Conservation (phyloP, 2,888 invertebrate genomes). For the Dicyrtomina minuta region DNA sequence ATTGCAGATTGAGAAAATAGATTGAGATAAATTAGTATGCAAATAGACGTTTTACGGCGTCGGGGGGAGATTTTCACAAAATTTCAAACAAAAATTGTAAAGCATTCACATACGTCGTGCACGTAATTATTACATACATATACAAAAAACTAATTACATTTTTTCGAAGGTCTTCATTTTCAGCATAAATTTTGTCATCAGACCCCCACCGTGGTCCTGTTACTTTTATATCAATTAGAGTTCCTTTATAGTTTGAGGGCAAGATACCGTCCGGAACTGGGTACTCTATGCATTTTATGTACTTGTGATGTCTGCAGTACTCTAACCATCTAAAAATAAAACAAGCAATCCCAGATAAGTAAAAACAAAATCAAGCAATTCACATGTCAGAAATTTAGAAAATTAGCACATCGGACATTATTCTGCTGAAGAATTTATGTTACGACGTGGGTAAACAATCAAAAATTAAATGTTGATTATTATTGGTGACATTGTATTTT, state of each 20-base stretch:
- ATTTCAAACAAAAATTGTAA: no score
- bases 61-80: no score
- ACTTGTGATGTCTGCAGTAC: slow-evolving; percentile 38
- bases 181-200: slow-evolving; percentile 57
- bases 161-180: slow-evolving; percentile 56
- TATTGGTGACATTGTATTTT: not conserved
- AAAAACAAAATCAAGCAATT: no score
- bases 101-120: no score
- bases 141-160: slow-evolving; percentile 52
- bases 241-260: slow-evolving; percentile 44
- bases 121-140: not conserved
- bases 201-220: slow-evolving; percentile 54
- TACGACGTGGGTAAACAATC: no score
- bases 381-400: no score
- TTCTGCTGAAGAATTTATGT: no score
- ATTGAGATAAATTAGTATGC: no score
- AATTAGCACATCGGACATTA: no score
- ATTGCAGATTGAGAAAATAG: no score
- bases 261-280: slow-evolving; percentile 47
- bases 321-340: slow-evolving; percentile 41
- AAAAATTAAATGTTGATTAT: not conserved
- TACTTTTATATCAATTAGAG: slow-evolving; percentile 51
- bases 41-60: no score
- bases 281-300: slow-evolving; percentile 43
- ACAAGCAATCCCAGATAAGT: no score